phyloP scores from a whole-genome alignment of 2,113 vertebrate species.

The Alethe diademata region DNA sequence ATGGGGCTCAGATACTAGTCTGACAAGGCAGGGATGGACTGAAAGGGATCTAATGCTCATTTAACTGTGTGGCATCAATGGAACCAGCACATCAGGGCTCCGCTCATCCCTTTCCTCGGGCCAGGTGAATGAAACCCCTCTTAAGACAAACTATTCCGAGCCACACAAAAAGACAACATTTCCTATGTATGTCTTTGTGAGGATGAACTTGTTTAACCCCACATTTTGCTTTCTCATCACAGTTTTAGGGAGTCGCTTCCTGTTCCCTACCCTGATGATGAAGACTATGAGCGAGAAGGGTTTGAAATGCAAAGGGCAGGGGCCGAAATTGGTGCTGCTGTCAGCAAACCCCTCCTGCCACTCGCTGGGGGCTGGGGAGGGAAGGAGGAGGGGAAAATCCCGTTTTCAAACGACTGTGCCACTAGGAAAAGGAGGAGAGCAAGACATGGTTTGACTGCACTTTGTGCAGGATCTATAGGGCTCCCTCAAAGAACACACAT shows the following conservation, averaged over 20 bases:
- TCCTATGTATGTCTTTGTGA: neutral
- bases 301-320: neutral
- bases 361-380: neutral
- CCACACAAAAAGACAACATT: neutral
- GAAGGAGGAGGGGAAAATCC: neutral
- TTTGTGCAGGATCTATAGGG: neutral
- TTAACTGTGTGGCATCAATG: neutral
- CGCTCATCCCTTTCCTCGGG: neutral
- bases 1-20: neutral
- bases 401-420: neutral
- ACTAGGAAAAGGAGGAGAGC: neutral
- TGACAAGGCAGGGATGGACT: neutral
- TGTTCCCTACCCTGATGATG: neutral
- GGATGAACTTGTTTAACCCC: neutral
- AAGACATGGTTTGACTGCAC: accelerated
- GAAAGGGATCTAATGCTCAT: neutral
- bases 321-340: neutral
- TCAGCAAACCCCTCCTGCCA: neutral
- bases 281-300: neutral
- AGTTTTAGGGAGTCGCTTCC: neutral
- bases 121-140: neutral
- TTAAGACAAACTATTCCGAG: neutral
- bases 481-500: neutral
- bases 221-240: neutral
- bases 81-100: neutral